Percentiles rank a stretch among this genome's conserved stretches.
Evolutionary conservation across 1,140 invertebrate species (phyloP).

Genomic region (Drosophila watanabei): DNA sequence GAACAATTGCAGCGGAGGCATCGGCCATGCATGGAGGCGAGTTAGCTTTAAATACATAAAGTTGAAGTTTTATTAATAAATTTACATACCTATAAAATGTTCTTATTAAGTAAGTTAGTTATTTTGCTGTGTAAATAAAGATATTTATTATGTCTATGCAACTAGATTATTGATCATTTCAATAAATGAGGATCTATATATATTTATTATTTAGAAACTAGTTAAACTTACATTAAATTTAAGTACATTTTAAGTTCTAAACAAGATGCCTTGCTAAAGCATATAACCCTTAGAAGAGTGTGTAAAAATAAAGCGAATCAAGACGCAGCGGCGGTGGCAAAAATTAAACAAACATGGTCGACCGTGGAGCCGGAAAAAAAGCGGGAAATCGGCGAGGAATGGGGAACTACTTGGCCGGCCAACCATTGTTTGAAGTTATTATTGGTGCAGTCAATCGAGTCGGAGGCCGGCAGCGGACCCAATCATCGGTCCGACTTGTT

Average conservation of each 20-base stretch:
- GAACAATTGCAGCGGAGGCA: slow-evolving; percentile 67
- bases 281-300: not conserved
- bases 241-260: not conserved
- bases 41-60: too few relatives aligned
- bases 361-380: slow-evolving; percentile 36
- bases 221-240: too few relatives aligned
- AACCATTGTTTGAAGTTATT: slow-evolving; percentile 80
- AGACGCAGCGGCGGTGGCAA: slow-evolving; percentile 71
- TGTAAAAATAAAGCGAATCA: slow-evolving; percentile 31
- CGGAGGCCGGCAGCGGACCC: slow-evolving; percentile 64
- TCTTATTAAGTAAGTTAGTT: too few relatives aligned
- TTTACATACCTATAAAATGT: too few relatives aligned
- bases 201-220: too few relatives aligned
- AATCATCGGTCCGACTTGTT: slow-evolving; percentile 69
- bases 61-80: too few relatives aligned
- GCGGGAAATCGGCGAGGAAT: not conserved
- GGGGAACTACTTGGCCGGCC: slow-evolving; percentile 50
- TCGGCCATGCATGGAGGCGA: slow-evolving; percentile 18
- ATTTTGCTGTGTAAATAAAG: too few relatives aligned
- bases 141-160: too few relatives aligned
- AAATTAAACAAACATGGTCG: slow-evolving; percentile 79
- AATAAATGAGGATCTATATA: too few relatives aligned
- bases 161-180: too few relatives aligned
- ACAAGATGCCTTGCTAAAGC: not conserved
- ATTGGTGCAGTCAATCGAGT: slow-evolving; percentile 69